Evolutionary conservation across 2,797 vertebrate genomes (phyloP), one percentile per base, ranked within the genome.

Genomic region (Acanthopagrus latus): DNA sequence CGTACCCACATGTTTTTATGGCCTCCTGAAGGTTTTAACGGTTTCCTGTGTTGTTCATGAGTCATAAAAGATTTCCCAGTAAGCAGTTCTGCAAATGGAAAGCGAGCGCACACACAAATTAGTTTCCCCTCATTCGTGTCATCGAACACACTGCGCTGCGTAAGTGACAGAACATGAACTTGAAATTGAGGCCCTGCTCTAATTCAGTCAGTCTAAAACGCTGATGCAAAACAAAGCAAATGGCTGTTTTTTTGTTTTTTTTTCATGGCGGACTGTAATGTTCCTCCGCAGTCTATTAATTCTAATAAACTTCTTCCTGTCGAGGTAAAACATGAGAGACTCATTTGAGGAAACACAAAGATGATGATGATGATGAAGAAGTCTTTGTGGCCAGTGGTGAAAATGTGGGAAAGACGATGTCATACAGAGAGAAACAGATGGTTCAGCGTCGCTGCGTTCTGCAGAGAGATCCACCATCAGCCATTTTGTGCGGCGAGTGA

Each of bases 171-270:
- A 21, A 25, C 43, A n/a, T 50, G 50, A 38, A 38, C 38, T n/a
- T n/a, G n/a, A 38, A 38, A 38, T 10, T 10, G 38, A 38, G 7
- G 38, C 38, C 25, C 67, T 3, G 4, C 27, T 74, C n/a, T 43
- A n/a, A 55, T 55, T 62, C 60, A 52, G 33, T 38, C 62, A n/a
- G 1, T 76, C 38, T 66, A 69, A 81, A 76, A 70, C 29, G 55
- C 66, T 65, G 81, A 70, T 38, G 38, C 68, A 76, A 80, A 71
- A 59, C 29, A 70, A 52, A 79, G 29, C 33, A 55, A 63, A 47
- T 51, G 25, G 10, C 2, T 55, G 29, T 67, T 62, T 73, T 47
- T 43, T 47, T n/a, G n/a, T n/a, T n/a, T n/a, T n/a, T n/a, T n/a
- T 46, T 46, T 5, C 17, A 2, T 64, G 56, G 60, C 56, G 17